These are phyloP conservation scores for Tychaedon coryphoeus DNA, from an alignment of 2,113 vertebrate genomes.

Conservation along the genomic window DNA sequence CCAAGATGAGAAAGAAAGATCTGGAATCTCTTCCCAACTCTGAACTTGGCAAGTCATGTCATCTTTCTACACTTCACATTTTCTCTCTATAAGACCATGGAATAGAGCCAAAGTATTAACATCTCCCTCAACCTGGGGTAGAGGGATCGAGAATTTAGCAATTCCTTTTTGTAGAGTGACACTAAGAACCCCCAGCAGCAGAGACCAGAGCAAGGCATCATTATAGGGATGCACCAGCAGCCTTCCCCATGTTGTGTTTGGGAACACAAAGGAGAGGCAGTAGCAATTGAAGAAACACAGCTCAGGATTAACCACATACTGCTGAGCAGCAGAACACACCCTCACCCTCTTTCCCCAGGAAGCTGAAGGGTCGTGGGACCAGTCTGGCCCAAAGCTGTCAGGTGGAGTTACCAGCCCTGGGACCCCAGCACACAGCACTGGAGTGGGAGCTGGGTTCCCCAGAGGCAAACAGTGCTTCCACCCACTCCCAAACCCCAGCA, in stretches of 20 bases:
- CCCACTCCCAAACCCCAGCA: neutral
- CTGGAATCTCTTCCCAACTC: neutral
- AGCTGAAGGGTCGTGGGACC: neutral
- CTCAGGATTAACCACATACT: slow-evolving; percentile 22
- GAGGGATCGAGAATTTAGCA: neutral
- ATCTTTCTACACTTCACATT: fast-evolving
- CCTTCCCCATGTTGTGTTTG: fast-evolving
- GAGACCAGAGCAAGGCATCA: neutral
- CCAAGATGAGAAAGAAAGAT: neutral
- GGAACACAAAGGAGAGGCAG: neutral
- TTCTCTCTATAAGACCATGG: neutral
- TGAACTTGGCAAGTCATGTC: neutral
- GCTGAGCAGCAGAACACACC: neutral
- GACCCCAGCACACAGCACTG: fast-evolving
- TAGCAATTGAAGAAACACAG: neutral
- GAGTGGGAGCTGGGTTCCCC: fast-evolving
- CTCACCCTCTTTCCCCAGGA: neutral
- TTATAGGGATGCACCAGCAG: neutral
- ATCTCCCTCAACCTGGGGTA: neutral
- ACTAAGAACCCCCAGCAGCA: neutral
- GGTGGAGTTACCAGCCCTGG: neutral
- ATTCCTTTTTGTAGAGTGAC: neutral
- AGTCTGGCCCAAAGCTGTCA: neutral
- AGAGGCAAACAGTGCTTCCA: neutral
- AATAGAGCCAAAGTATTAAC: neutral